A percentile compares a stretch with the other conserved stretches of the same genome.
These are phyloP conservation scores for Drosophila lacertosa DNA, from an alignment of 1,140 invertebrate genomes.

Conservation along the genomic window DNA sequence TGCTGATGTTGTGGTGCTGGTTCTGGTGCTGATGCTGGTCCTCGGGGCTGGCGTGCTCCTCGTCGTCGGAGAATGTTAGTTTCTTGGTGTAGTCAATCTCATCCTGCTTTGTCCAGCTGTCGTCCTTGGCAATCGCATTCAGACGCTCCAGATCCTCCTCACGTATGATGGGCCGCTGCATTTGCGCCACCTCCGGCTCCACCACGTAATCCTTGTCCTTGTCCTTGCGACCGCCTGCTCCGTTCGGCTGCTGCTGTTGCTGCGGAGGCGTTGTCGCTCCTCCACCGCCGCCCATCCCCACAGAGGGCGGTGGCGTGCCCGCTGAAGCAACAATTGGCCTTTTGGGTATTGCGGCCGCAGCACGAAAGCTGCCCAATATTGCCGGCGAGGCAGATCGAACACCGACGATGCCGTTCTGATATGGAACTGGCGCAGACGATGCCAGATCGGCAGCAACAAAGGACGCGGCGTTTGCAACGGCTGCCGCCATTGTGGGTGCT, in stretches of 20 bases:
- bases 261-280: constrained; percentile 54
- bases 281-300: constrained; percentile 27
- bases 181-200: constrained; percentile 83
- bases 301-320: constrained; percentile 43
- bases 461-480: constrained; percentile 35
- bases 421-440: constrained; percentile 43
- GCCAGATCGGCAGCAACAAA: not conserved
- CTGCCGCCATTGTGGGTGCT: constrained; percentile 48
- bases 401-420: constrained; percentile 83
- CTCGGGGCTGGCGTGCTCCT: constrained; percentile 85
- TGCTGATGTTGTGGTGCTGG: constrained; percentile 42
- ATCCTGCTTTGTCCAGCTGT: constrained; percentile 95
- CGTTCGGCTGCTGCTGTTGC: constrained; percentile 54
- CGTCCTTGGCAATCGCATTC: constrained; percentile 94
- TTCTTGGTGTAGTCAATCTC: constrained; percentile 98
- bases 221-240: constrained; percentile 51
- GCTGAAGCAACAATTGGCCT: constrained; percentile 38
- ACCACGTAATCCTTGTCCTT: constrained; percentile 79
- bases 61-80: constrained; percentile 96
- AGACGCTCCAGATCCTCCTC: constrained; percentile 96
- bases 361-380: constrained; percentile 73
- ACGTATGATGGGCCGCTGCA: constrained; percentile 92
- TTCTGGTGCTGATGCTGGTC: constrained; percentile 69
- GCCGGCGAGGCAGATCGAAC: constrained; percentile 75
- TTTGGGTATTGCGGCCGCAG: constrained; percentile 73